Conservation (phyloP, 2,888 invertebrate species). For the Gerris lacustris region DNA sequence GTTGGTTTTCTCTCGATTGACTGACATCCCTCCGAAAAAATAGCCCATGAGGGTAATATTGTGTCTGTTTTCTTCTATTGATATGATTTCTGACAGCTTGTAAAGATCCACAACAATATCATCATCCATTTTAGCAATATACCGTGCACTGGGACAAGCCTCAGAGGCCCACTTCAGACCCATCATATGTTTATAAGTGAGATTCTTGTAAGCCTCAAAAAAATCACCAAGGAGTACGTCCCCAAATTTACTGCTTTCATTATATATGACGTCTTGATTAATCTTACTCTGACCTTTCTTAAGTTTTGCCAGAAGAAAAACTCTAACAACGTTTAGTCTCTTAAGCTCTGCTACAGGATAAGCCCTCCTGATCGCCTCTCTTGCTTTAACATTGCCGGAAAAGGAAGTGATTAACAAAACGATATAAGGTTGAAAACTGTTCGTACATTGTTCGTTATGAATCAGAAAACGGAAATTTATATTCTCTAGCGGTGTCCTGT, state of each 20-base stretch:
- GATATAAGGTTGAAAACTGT: background rate
- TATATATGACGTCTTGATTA: slow-evolving; percentile 45
- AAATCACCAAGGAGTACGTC: slow-evolving; percentile 69
- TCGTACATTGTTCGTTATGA: background rate
- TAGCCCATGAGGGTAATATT: slow-evolving; percentile 49
- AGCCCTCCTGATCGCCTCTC: slow-evolving; percentile 57
- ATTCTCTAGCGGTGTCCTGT: background rate
- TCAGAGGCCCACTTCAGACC: slow-evolving; percentile 59
- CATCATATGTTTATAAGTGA: slow-evolving; percentile 74
- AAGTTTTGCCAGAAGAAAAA: slow-evolving; percentile 58
- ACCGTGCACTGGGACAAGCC: slow-evolving; percentile 49
- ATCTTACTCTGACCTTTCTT: slow-evolving; percentile 36
- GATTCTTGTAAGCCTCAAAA: slow-evolving; percentile 60
- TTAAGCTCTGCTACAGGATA: slow-evolving; percentile 47
- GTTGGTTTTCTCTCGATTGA: slow-evolving; percentile 52
- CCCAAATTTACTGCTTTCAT: slow-evolving; percentile 51
- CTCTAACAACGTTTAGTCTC: slow-evolving; percentile 47
- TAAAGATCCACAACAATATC: slow-evolving; percentile 62
- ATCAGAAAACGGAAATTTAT: background rate
- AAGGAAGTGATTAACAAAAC: slow-evolving; percentile 59
- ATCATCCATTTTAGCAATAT: slow-evolving; percentile 68
- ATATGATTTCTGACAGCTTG: slow-evolving; percentile 41
- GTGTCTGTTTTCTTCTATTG: slow-evolving; percentile 11
- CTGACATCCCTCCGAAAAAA: slow-evolving; percentile 49
- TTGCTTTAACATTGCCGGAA: slow-evolving; percentile 54